Base-by-base conservation (phyloP, 23 tunicate species). In the Corella eumyota region DNA sequence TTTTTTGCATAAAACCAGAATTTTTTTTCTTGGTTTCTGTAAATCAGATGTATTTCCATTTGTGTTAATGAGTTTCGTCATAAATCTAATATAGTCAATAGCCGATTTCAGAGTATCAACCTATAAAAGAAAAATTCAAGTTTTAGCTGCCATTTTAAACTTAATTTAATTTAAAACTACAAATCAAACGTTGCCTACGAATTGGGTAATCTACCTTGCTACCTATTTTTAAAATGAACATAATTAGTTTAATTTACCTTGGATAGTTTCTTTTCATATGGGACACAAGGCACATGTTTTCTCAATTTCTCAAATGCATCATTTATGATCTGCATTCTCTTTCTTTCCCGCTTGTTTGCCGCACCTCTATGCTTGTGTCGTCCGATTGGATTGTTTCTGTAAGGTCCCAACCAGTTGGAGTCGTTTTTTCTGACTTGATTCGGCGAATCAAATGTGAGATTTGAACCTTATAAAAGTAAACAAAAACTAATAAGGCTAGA, bases 61-160 rank as follows among this genome's bases (percentile, higher is more conserved):
- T 19, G 92, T 54, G 22, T 58, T 62, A 25, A 88, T 68, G 0
- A 88, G 32, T 4, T 68, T 85, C 15, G 76, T 36, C 96, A 88
- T 88, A 34, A 67, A 88, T 1, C 58, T 27, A 33, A 88, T 88
- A 68, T 88, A 80, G 3, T 88, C 96, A 1, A 79, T 83, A 34
- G 96, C 96, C 37, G 86, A 69, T 32, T 60, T 67, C 13, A 88
- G 57, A 4, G 96, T 88, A 9, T 88, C 96, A 34, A 79, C 96
- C 96, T 88, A 17, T 15, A 3, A 32, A 0, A 51, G 60, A n/a
- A n/a, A n/a, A n/a, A n/a, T n/a, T n/a, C n/a, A n/a, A n/a, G n/a
- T n/a, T n/a, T n/a, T n/a, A n/a, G n/a, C 22, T 44, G 17, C 13
- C 13, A 13, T 11, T n/a, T n/a, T n/a, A n/a, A n/a, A n/a, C n/a